phyloP scores from a whole-genome alignment of 2,888 invertebrate species.

The Nesidiocoris tenuis region DNA sequence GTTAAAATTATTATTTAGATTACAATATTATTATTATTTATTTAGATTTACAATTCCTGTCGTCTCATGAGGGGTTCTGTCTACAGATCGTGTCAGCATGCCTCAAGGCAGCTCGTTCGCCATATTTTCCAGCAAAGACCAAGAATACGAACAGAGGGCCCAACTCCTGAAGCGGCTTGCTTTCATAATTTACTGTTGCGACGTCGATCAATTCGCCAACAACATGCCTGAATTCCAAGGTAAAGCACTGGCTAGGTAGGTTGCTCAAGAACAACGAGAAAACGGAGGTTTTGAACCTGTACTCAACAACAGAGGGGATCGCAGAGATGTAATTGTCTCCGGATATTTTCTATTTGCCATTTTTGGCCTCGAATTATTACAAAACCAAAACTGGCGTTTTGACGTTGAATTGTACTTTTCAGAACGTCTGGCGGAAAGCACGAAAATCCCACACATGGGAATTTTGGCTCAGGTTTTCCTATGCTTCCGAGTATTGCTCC shows the following conservation, averaged over 20 bases:
- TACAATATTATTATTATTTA: too few relatives aligned
- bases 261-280: too few relatives aligned
- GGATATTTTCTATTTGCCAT: too few relatives aligned
- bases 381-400: too few relatives aligned
- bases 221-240: slow-evolving; percentile 89
- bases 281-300: too few relatives aligned
- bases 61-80: too few relatives aligned
- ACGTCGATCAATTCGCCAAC: slow-evolving; percentile 81
- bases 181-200: slow-evolving; percentile 82
- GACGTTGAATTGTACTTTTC: too few relatives aligned
- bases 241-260: too few relatives aligned
- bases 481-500: slow-evolving; percentile 80
- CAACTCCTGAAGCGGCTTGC: slow-evolving; percentile 77
- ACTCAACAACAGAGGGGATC: too few relatives aligned
- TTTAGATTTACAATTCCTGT: too few relatives aligned
- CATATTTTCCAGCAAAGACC: slow-evolving; percentile 78
- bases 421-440: slow-evolving; percentile 80
- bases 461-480: slow-evolving; percentile 84
- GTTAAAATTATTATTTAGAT: slow-evolving; percentile 6
- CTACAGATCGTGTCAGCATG: slow-evolving; percentile 74
- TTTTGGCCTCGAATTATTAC: too few relatives aligned
- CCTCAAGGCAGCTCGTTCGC: slow-evolving; percentile 76
- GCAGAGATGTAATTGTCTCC: too few relatives aligned
- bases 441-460: slow-evolving; percentile 70
- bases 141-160: slow-evolving; percentile 79